phyloP scores from a whole-genome alignment of 2,113 vertebrate species.

The rat (Rattus norvegicus) region GRCr8 NC_086038.1:47909501-47910000 shows the following conservation, averaged over 20 bases:
- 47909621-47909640: not conserved
- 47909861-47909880: not conserved
- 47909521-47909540: not conserved
- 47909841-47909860: no score
- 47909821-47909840: not conserved
- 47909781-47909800: not conserved
- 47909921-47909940: no score
- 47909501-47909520: not conserved
- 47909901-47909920: not conserved
- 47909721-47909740: not conserved
- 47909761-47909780: not conserved
- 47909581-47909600: not conserved
- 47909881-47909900: not conserved
- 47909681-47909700: not conserved
- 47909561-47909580: not conserved
- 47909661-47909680: not conserved
- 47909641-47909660: not conserved
- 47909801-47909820: not conserved
- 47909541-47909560: not conserved
- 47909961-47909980: no score
- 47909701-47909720: no score
- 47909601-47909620: not conserved
- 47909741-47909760: not conserved
- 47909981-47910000: not conserved
- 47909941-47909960: not conserved